Evolutionary conservation across 2,797 vertebrate genomes (phyloP).

Genomic region (Tokudaia tokunoshimensis): DNA sequence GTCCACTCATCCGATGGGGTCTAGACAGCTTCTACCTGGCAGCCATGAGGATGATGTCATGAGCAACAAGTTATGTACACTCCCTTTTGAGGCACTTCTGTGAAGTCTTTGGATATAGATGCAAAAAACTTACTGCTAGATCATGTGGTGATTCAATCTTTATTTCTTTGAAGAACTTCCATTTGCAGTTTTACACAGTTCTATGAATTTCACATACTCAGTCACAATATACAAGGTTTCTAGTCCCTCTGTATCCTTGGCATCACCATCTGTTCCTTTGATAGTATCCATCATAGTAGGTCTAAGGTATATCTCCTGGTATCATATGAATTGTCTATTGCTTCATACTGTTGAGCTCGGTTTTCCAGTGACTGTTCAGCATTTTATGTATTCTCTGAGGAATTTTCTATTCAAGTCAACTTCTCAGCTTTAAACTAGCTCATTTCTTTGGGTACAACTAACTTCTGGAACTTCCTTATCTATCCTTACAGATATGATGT

Average conservation of each 20-base stretch:
- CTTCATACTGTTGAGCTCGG: neutral
- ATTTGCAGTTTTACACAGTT: neutral
- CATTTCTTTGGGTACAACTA: neutral
- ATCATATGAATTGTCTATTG: neutral
- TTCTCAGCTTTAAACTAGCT: neutral
- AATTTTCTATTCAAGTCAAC: neutral
- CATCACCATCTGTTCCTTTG: neutral
- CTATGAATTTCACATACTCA: neutral
- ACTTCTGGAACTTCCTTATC: neutral
- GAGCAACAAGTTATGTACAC: neutral
- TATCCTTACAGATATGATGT: neutral
- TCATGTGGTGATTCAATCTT: neutral
- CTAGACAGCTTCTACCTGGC: neutral
- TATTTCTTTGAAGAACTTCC: neutral
- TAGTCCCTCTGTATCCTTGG: neutral
- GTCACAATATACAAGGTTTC: neutral
- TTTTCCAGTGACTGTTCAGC: neutral
- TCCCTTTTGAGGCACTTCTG: neutral
- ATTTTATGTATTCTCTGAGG: neutral
- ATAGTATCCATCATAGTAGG: neutral
- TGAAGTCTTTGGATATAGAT: neutral
- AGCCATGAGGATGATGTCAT: neutral
- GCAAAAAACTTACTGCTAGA: neutral
- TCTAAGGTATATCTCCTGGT: neutral
- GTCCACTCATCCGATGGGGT: neutral